Base-by-base conservation (phyloP, 2,797 vertebrate genomes). In the Enteromius fasciolatus region DNA sequence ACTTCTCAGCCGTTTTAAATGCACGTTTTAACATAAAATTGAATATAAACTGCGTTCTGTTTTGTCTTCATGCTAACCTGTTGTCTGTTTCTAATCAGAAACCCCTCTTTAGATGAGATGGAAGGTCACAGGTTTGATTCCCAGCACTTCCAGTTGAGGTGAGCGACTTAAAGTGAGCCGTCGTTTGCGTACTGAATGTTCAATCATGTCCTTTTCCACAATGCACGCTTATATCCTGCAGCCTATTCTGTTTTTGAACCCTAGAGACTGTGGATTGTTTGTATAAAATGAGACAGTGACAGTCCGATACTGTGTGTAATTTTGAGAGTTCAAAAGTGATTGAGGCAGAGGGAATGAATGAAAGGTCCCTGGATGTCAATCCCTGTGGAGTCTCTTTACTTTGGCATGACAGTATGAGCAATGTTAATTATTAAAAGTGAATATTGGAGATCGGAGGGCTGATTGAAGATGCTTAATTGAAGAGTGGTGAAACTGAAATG, bases 141-240 rank as follows among this genome's bases (percentile, higher is more conserved):
- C 84, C 93, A 94, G 91, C 93, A 93, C 89, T 94, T 95, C 91
- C 93, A 94, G 89, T 89, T 95, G 88, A 94, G 94, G 94, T 95
- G 93, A 95, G 93, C 81, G 3, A 61, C 68, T 72, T 25, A 2
- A 2, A 52, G 39, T 20, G 44, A 66, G n/a, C 31, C 11, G 74
- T 33, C 36, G 31, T 81, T 46, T 57, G 7, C 48, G 39, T 48
- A 5, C 39, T 66, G 50, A 76, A 11, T 52, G 48, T 44, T 75
- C 11, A 31, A 1, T 48, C 23, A 28, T 61, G 28, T 80, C 36
- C 36, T 78, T 23, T 23, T 76, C 39, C 59, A 67, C 28, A 18
- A 12, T 5, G 15, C 41, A 48, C 3, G 15, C 4, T 64, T n/a
- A n/a, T n/a, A n/a, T 31, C 33, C 36, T 0, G 4, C 4, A 11